Evolutionary conservation across 2,888 invertebrate genomes (phyloP).

Genomic region (Schrankia costaestrigalis): DNA sequence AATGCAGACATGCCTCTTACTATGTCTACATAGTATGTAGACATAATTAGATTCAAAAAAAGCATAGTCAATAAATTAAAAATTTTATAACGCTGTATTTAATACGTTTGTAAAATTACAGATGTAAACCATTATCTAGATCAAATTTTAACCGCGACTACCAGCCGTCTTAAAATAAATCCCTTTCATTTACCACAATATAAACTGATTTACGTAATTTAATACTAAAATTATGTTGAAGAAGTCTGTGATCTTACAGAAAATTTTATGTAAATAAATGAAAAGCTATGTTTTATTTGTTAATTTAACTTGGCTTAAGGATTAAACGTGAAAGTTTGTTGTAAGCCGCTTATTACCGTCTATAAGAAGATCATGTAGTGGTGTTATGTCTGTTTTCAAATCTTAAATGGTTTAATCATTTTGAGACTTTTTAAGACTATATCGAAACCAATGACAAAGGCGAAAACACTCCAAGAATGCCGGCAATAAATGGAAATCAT

Average conservation of each 20-base stretch:
- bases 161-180: slow-evolving; percentile 14
- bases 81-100: no score
- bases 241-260: neutral
- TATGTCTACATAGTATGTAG: no score
- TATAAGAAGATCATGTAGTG: neutral
- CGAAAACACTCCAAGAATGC: no score
- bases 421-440: no score
- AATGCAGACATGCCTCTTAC: no score
- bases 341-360: slow-evolving; percentile 2
- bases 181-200: slow-evolving; percentile 19
- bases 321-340: slow-evolving; percentile 1
- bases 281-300: slow-evolving; percentile 1
- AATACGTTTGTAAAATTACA: no score
- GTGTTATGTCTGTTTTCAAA: no score
- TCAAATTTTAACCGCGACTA: slow-evolving; percentile 16
- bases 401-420: no score
- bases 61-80: no score
- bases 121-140: slow-evolving; percentile 19
- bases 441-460: no score
- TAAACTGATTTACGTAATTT: slow-evolving; percentile 3
- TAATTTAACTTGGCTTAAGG: neutral
- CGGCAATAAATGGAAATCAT: no score
- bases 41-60: no score
- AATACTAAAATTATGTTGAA: slow-evolving; percentile 6
- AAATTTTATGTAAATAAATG: slow-evolving; percentile 2